phyloP scores from a whole-genome alignment of 2,797 vertebrate genomes.

The Mus spretus region DNA sequence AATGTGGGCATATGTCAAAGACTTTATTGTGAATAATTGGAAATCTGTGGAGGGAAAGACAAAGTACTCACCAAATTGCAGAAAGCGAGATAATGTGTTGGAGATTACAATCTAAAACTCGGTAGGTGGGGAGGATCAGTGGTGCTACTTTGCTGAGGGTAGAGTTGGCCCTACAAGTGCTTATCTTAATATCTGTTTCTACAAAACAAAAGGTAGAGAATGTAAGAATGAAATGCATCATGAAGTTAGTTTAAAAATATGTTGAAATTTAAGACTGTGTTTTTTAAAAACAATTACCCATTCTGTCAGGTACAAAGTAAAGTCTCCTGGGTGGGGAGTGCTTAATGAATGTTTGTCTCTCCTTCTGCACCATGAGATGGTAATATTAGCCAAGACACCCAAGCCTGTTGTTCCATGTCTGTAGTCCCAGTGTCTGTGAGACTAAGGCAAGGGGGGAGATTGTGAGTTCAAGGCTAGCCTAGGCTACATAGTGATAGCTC shows the following conservation, averaged over 20 bases:
- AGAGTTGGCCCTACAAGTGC: neutral
- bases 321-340: neutral
- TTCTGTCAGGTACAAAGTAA: neutral
- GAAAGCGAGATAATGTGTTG: neutral
- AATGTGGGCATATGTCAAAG: neutral
- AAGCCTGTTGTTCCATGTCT: neutral
- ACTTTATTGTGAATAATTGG: constrained; percentile 12
- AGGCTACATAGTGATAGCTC: neutral
- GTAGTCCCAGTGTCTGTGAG: neutral
- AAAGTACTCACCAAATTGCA: neutral
- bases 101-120: neutral
- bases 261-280: constrained; percentile 1
- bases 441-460: neutral
- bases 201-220: constrained; percentile 35
- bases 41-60: constrained; percentile 5
- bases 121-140: neutral
- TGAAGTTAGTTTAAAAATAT: neutral
- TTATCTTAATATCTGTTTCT: neutral
- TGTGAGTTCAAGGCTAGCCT: neutral
- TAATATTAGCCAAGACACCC: neutral
- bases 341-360: neutral
- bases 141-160: neutral
- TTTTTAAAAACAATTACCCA: neutral
- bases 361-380: neutral
- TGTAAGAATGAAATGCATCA: neutral